Evolutionary conservation across 2,888 invertebrate species (phyloP).

Genomic region (Drosophila anceps): DNA sequence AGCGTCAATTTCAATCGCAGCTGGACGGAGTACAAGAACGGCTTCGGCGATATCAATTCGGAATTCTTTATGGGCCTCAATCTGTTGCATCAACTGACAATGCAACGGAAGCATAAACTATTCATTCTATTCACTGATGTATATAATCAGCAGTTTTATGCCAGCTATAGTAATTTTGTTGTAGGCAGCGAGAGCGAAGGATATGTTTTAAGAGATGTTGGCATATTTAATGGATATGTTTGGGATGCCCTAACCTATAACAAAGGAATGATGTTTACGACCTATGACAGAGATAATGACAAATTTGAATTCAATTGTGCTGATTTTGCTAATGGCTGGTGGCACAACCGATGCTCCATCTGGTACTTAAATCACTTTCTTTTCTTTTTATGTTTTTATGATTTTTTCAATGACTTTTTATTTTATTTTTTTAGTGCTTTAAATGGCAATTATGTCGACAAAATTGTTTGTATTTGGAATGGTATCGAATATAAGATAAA

Average conservation of each 20-base stretch:
- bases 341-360: slow-evolving; percentile 10
- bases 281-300: slow-evolving; percentile 18
- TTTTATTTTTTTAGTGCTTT: slow-evolving; percentile 19
- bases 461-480: neutral
- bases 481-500: neutral
- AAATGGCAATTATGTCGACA: slow-evolving; percentile 21
- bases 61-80: slow-evolving; percentile 32
- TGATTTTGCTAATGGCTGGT: slow-evolving; percentile 7
- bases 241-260: neutral
- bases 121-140: slow-evolving; percentile 3
- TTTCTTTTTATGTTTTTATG: too few relatives aligned
- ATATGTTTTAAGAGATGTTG: slow-evolving; percentile 7
- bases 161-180: slow-evolving; percentile 20
- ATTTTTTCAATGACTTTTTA: too few relatives aligned
- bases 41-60: slow-evolving; percentile 7
- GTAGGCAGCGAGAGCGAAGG: slow-evolving; percentile 21
- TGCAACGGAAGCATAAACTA: slow-evolving; percentile 6
- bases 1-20: slow-evolving; percentile 20
- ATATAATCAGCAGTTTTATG: neutral
- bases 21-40: slow-evolving; percentile 17
- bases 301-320: neutral
- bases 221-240: neutral
- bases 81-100: slow-evolving; percentile 17
- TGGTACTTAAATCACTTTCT: slow-evolving; percentile 1
- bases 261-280: slow-evolving; percentile 13